Base-by-base conservation (phyloP, 64 coral and sea anemone species). In the Montipora capricornis region DNA sequence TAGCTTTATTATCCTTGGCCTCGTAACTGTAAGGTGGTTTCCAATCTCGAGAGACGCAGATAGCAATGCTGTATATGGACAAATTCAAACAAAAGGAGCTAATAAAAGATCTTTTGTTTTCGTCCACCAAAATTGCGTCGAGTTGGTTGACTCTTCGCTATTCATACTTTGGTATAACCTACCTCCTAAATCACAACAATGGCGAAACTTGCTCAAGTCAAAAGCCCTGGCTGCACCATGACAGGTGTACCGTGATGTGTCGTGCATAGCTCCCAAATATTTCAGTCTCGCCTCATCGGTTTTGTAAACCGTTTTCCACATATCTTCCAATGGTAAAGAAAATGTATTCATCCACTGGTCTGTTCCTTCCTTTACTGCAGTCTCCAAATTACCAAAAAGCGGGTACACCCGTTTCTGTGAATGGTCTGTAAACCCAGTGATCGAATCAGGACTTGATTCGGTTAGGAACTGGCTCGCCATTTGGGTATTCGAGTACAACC, bases 281-380 rank as follows among this genome's bases (percentile, higher is more conserved):
- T 10, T 51, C 19, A 67, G 53, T 12, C 52, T 22, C 4, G 59
- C 77, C 24, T 91, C 70, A 61, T 92, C 79, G 15, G 61, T 88
- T 4, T n/a, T 4, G 17, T 87, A 88, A 0, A 45, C 1, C 6
- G 71, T 24, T 55, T 92, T 92, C 50, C 79, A 95, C 6, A 83
- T 5, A 8, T 88, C 84, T 13, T 77, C 83, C 5, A 84, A 49
- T 13, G 90, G 75, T 9, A 51, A 44, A 11, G 75, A 75, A 37
- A 95, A 95, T 3, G 94, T 87, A 9, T 55, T 92, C 52, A 83
- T 20, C 94, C 94, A 96, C 81, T 93, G 94, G 61, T 76, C 92
- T n/a, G 69, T 53, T 20, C 94, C 94, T 16, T 96, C 94, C 5
- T 26, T 85, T 5, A 92, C 78, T 44, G 94, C 94, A 50, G 53